phyloP scores from a whole-genome alignment of 2,888 invertebrate genomes.

The Nomada lathburiana region DNA sequence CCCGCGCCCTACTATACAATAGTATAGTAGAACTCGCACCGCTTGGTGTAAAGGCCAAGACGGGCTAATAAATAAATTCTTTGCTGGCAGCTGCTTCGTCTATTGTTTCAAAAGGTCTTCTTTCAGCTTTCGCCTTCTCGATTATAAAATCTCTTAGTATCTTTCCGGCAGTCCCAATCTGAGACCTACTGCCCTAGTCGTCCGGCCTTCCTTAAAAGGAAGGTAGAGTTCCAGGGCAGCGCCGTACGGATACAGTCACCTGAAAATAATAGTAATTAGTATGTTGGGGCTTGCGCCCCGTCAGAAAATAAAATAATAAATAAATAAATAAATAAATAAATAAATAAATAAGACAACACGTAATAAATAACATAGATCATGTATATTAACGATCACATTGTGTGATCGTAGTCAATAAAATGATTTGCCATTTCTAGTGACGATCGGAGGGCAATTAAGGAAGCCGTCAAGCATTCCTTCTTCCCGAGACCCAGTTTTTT shows the following conservation, averaged over 20 bases:
- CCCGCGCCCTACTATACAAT: no score
- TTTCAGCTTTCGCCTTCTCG: neutral
- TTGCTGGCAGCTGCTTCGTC: neutral
- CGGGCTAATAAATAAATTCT: no score
- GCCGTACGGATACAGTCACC: no score
- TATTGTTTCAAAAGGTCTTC: neutral
- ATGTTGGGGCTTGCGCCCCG: neutral
- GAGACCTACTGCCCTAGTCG: no score
- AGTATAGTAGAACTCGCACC: no score
- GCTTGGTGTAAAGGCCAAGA: no score
- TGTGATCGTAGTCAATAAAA: neutral
- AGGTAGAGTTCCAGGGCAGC: no score
- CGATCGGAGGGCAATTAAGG: no score
- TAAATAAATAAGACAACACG: neutral
- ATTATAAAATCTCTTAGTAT: neutral
- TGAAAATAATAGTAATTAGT: neutral
- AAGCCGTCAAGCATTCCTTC: no score
- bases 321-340: neutral
- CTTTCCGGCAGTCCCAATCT: no score
- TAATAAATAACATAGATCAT: neutral
- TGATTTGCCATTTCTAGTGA: no score
- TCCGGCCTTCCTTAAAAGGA: no score
- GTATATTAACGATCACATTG: neutral
- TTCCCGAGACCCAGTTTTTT: neutral
- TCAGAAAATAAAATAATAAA: neutral